These are phyloP conservation scores for Nematolebias whitei DNA, from an alignment of 2,113 vertebrate genomes.

Conservation along the genomic window DNA sequence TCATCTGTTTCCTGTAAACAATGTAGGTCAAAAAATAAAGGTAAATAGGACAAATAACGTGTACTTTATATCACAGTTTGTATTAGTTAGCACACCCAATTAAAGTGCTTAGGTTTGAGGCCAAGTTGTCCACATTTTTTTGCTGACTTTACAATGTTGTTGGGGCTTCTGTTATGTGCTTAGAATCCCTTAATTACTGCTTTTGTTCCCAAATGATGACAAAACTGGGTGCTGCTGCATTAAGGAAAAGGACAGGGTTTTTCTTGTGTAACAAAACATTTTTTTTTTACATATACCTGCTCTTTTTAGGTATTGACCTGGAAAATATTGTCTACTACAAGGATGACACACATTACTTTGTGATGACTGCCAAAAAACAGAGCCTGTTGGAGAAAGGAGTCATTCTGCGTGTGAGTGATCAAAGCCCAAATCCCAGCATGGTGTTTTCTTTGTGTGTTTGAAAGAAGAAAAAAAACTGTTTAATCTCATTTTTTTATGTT, in stretches of 20 bases:
- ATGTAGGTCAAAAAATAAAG: neutral
- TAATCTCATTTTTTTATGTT: conserved; percentile 5
- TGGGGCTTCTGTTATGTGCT: conserved; percentile 48
- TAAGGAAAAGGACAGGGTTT: conserved; percentile 25
- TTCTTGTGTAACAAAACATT: conserved; percentile 25
- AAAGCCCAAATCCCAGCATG: conserved; percentile 9
- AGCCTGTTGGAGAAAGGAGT: conserved; percentile 97
- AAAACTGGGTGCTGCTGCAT: conserved; percentile 8
- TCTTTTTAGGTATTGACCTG: conserved; percentile 90
- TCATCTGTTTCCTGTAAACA: neutral
- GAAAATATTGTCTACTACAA: conserved; percentile 99
- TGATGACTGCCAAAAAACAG: conserved; percentile 99
- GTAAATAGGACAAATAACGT: conserved; percentile 8
- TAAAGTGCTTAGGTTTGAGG: conserved; percentile 45
- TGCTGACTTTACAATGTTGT: conserved; percentile 59
- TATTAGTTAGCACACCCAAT: conserved; percentile 38
- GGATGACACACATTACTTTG: conserved; percentile 99
- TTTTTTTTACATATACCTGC: conserved; percentile 3
- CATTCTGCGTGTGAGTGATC: conserved; percentile 91
- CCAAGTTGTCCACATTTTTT: conserved; percentile 43
- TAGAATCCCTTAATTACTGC: conserved; percentile 58
- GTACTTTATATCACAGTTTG: neutral
- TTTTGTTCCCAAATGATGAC: conserved; percentile 50
- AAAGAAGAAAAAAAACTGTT: neutral
- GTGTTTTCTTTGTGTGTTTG: conserved; percentile 2